Conservation (phyloP, 2,797 vertebrate species). For the Alauda arvensis region DNA sequence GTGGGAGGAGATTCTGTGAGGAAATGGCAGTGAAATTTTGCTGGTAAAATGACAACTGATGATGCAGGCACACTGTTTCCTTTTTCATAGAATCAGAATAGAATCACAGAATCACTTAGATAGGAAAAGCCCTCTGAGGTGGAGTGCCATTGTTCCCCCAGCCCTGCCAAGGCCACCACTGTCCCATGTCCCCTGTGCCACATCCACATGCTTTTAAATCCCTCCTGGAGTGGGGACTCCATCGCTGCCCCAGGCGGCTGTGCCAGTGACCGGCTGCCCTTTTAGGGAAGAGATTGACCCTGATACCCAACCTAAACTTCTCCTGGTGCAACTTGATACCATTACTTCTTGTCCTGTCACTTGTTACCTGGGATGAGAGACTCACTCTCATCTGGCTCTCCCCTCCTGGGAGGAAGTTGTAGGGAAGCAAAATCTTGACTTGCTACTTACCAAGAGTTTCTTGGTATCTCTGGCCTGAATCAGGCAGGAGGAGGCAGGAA, state of each 20-base stretch:
- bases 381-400: not conserved
- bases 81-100: not conserved
- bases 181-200: not conserved
- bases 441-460: not conserved
- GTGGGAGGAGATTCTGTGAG: not conserved
- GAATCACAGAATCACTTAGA: not conserved
- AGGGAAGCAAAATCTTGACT: not conserved
- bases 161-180: not conserved
- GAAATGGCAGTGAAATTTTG: not conserved
- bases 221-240: not conserved
- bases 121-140: not conserved
- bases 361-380: not conserved
- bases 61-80: not conserved
- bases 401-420: not conserved
- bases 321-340: not conserved
- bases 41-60: not conserved
- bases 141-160: not conserved
- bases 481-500: not conserved
- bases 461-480: not conserved
- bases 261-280: not conserved
- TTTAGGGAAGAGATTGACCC: not conserved
- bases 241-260: not conserved
- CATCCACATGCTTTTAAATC: not conserved
- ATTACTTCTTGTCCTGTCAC: not conserved
- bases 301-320: not conserved